phyloP scores from a whole-genome alignment of 2,888 invertebrate species.

The Synergus japonicus region DNA sequence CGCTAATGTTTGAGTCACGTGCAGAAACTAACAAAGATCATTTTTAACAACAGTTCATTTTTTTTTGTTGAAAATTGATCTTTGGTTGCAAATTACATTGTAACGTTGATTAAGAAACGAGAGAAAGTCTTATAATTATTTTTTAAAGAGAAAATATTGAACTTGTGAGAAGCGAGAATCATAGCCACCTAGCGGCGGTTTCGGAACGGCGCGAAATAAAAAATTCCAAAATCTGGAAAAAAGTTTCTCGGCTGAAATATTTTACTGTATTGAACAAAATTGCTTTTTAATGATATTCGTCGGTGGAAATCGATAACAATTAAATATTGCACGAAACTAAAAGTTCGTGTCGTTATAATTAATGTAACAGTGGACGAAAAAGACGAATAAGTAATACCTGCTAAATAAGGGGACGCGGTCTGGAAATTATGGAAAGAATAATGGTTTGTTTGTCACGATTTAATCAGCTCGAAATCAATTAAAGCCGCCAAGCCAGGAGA shows the following conservation, averaged over 20 bases:
- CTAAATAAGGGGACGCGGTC: not conserved
- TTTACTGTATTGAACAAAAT: not conserved
- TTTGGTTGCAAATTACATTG: no score
- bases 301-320: not conserved
- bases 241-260: not conserved
- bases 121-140: no score
- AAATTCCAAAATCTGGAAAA: no score
- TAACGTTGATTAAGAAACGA: no score
- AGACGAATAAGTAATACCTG: conserved; percentile 6
- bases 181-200: no score
- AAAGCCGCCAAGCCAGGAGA: not conserved
- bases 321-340: conserved; percentile 3
- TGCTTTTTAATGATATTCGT: conserved; percentile 6
- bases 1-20: conserved; percentile 60
- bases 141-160: no score
- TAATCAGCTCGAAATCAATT: conserved; percentile 33
- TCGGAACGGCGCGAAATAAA: no score
- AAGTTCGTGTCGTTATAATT: conserved; percentile 19
- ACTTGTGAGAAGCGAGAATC: no score
- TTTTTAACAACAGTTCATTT: not conserved
- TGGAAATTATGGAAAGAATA: conserved; percentile 15
- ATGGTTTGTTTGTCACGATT: conserved; percentile 24
- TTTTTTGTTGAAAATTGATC: no score
- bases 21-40: conserved; percentile 40
- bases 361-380: conserved; percentile 4